Percentiles rank a stretch among this genome's conserved stretches.
These are phyloP conservation scores for Muntiacus muntjak DNA, from an alignment of 2,113 vertebrate genomes.

Conservation along the genomic window DNA sequence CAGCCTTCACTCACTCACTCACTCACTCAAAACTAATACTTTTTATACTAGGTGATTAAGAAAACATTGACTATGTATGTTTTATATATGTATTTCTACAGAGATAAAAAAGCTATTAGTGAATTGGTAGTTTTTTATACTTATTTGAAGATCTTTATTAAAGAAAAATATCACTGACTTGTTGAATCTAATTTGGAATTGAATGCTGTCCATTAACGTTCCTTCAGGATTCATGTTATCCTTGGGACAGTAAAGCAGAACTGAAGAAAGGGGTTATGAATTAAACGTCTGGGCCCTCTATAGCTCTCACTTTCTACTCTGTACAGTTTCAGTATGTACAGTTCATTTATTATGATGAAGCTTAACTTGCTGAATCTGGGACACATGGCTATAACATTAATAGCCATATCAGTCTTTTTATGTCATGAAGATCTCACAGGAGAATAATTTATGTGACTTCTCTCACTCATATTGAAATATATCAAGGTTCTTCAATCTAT, in stretches of 20 bases:
- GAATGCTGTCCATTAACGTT: not conserved
- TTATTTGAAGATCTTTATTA: not conserved
- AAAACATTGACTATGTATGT: not conserved
- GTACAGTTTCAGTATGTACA: not conserved
- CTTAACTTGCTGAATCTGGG: not conserved
- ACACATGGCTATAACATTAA: not conserved
- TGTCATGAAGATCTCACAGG: not conserved
- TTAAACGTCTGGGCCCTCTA: not conserved
- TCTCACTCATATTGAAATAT: not conserved
- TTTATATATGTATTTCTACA: not conserved
- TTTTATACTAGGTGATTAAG: not conserved
- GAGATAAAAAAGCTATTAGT: not conserved
- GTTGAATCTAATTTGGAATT: not conserved
- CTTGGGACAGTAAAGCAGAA: not conserved
- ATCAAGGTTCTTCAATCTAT: not conserved
- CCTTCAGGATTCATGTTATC: not conserved
- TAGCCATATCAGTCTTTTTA: not conserved
- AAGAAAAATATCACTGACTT: not conserved
- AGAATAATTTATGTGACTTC: not conserved
- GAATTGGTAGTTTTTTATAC: not conserved
- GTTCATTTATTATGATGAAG: not conserved
- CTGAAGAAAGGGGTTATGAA: not conserved
- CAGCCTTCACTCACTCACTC: not conserved
- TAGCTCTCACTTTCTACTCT: not conserved
- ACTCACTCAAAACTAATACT: not conserved